Evolutionary conservation across 2,797 vertebrate species (phyloP).

Genomic region (Harpagifer antarcticus): DNA sequence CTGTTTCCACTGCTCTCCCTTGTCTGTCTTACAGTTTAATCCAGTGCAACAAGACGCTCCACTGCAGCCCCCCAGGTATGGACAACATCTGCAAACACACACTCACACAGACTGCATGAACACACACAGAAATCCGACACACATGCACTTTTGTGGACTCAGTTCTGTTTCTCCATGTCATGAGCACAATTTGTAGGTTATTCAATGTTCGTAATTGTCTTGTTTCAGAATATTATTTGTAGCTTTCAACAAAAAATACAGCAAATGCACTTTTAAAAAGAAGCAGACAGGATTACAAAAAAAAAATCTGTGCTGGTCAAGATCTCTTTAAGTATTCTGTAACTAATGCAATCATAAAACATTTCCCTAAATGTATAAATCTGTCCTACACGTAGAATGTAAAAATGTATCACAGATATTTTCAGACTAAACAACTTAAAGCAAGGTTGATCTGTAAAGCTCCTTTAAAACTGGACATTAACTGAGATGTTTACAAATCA

Average conservation of each 20-base stretch:
- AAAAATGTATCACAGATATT: neutral
- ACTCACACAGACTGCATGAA: conserved; percentile 6
- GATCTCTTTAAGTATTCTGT: neutral
- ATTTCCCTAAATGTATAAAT: neutral
- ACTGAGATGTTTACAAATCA: neutral
- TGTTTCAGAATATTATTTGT: neutral
- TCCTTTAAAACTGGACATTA: neutral
- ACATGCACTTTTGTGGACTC: conserved; percentile 6
- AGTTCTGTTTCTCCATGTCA: neutral
- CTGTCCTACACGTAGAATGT: neutral
- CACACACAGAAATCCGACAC: neutral
- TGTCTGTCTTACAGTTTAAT: conserved; percentile 64
- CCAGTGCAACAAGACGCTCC: conserved; percentile 63
- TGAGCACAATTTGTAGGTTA: conserved; percentile 3
- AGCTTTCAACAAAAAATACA: conserved; percentile 5
- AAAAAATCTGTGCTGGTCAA: conserved; percentile 1
- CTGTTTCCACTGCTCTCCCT: conserved; percentile 48
- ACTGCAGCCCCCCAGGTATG: conserved; percentile 74
- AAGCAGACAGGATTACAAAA: neutral
- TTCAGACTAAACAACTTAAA: neutral
- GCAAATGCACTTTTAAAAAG: neutral
- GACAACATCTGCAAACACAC: conserved; percentile 30
- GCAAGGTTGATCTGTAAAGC: neutral
- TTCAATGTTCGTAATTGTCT: neutral
- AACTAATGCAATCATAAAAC: neutral